phyloP scores from a whole-genome alignment of 2,888 invertebrate genomes.

The Syritta pipiens region DNA sequence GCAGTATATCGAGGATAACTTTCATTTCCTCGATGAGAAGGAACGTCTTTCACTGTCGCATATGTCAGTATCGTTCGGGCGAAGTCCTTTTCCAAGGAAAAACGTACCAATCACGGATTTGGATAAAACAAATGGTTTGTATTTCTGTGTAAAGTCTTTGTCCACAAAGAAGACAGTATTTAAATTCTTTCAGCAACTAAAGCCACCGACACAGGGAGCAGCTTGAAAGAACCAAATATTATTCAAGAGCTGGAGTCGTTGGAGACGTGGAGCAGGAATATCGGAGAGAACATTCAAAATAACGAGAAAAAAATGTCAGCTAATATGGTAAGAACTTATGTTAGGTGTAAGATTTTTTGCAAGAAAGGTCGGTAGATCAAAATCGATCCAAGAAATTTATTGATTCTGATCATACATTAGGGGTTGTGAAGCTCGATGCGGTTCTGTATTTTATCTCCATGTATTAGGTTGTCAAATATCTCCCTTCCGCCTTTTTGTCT shows the following conservation, averaged over 20 bases:
- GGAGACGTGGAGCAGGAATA: conserved; percentile 64
- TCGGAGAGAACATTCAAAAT: conserved; percentile 34
- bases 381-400: too few species aligned
- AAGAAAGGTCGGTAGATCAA: too few species aligned
- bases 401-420: too few species aligned
- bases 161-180: neutral
- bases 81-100: conserved; percentile 12
- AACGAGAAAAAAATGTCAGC: neutral
- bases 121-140: conserved; percentile 70
- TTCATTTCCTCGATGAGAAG: conserved; percentile 48
- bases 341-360: too few species aligned
- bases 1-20: conserved; percentile 46
- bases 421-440: too few species aligned
- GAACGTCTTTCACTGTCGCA: conserved; percentile 24
- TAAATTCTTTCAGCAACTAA: conserved; percentile 25
- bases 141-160: neutral
- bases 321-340: conserved; percentile 53
- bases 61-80: conserved; percentile 27
- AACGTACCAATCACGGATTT: conserved; percentile 70
- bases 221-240: conserved; percentile 39
- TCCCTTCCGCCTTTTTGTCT: too few species aligned
- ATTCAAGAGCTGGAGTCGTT: conserved; percentile 63
- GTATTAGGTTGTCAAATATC: too few species aligned
- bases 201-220: conserved; percentile 25
- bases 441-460: too few species aligned